Base-by-base conservation (phyloP, 92 coral and sea anemone species). In the Hydrozoanthus gracilis region DNA sequence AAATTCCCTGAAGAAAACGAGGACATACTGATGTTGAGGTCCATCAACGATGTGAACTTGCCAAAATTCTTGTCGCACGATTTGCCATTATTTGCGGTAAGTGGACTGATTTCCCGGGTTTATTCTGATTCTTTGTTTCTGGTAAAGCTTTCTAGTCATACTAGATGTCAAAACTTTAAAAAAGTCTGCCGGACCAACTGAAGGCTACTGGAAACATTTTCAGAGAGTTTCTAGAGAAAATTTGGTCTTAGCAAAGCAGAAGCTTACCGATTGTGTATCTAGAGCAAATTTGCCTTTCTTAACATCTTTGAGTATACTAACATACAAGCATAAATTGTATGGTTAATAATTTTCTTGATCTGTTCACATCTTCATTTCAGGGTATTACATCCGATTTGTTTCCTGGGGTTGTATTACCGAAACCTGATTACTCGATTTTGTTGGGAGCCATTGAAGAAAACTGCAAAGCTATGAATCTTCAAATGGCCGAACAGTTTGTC, bases 331-430 rank as follows among this genome's bases (percentile, higher is more conserved):
- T 2, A 27, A 27, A 2, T 27, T 27, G 39, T 27, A 27, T 27
- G 0, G 39, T 27, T 27, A 0, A 0, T 27, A 27, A 27, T 27
- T 27, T 27, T 27, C 39, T 27, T 27, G 67, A 3, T 9, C 12
- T 73, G 45, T 8, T n/a, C 20, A 27, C 49, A 13, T 48, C 65
- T 9, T 62, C 44, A n/a, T 82, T 76, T 20, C 68, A 95, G 99
- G 99, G 99, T 82, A 96, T 96, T 82, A 96, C 99, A 18, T 96
- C 99, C 46, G 99, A 96, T 86, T 86, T 96, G 93, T 96, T 96
- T 90, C 99, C 99, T 47, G 99, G 99, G 14, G 89, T 96, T 15
- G 93, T 88, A 67, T 88, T 96, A n/a, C 99, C 99, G 16, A 91
- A 96, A 82, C 96, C 99, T 44, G 99, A 96, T 90, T 96, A 96